These are phyloP conservation scores for Morone chrysops DNA, from an alignment of 2,113 vertebrate genomes.

Conservation along the genomic window DNA sequence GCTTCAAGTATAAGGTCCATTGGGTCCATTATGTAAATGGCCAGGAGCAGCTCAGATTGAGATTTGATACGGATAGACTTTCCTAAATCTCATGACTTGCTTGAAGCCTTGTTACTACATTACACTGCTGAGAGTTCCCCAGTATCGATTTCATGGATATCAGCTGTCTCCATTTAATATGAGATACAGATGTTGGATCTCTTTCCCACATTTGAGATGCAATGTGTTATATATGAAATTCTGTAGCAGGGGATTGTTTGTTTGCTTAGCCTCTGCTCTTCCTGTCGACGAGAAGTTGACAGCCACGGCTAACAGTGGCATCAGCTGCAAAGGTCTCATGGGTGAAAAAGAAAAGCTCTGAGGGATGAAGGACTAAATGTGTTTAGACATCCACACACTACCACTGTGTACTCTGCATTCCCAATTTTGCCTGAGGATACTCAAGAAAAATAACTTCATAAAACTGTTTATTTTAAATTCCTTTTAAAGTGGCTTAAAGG, in stretches of 20 bases:
- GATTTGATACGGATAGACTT: constrained; percentile 53
- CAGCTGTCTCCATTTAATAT: constrained; percentile 59
- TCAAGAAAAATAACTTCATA: constrained; percentile 6
- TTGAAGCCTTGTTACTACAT: constrained; percentile 41
- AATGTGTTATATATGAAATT: constrained; percentile 34
- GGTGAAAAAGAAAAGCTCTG: constrained; percentile 15
- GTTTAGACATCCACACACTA: constrained; percentile 24
- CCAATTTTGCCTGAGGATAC: constrained; percentile 9
- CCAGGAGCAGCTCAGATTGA: constrained; percentile 37
- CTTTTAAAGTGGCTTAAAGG: no score
- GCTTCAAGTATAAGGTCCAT: constrained; percentile 16
- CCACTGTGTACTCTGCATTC: constrained; percentile 9
- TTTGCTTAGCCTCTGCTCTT: constrained; percentile 66
- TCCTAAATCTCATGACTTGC: constrained; percentile 47
- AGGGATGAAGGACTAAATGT: constrained; percentile 15
- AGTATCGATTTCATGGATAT: constrained; percentile 72
- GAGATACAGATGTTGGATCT: constrained; percentile 71
- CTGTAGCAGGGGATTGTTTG: constrained; percentile 48
- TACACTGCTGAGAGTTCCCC: constrained; percentile 42
- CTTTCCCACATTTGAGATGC: constrained; percentile 74
- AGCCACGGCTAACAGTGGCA: constrained; percentile 46
- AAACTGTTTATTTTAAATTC: neutral
- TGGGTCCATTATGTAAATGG: constrained; percentile 52
- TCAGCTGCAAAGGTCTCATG: constrained; percentile 24
- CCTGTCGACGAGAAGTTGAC: constrained; percentile 51